phyloP scores from a whole-genome alignment of 2,888 invertebrate genomes.

The Drepanosiphum platanoidis region DNA sequence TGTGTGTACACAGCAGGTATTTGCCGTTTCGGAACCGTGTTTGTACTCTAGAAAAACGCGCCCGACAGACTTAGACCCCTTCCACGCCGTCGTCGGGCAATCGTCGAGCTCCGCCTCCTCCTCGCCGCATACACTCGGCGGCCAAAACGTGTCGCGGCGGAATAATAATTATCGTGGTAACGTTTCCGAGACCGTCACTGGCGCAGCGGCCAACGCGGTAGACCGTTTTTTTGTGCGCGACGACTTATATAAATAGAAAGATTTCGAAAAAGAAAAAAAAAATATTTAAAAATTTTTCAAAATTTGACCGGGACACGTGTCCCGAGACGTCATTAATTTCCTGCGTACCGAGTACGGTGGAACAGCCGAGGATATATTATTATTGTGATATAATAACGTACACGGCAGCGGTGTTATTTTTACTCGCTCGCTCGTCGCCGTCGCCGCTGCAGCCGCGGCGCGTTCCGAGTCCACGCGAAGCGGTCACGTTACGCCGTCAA shows the following conservation, averaged over 20 bases:
- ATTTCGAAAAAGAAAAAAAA: neutral
- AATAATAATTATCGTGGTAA: too few species aligned
- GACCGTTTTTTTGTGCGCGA: too few species aligned
- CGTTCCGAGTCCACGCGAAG: neutral
- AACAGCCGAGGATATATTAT: neutral
- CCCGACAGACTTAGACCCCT: too few species aligned
- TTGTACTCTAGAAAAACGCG: too few species aligned
- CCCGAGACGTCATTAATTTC: slow-evolving; percentile 20
- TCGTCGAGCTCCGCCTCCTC: too few species aligned
- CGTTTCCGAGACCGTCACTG: neutral
- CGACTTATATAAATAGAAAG: neutral
- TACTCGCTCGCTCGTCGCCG: neutral
- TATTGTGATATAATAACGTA: neutral
- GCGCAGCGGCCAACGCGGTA: neutral
- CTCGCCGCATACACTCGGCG: too few species aligned
- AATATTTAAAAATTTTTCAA: neutral
- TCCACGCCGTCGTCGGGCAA: too few species aligned
- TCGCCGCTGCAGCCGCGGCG: neutral
- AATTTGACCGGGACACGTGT: neutral
- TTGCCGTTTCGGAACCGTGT: too few species aligned
- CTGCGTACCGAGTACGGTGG: slow-evolving; percentile 1
- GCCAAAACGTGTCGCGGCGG: too few species aligned
- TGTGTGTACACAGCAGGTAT: too few species aligned
- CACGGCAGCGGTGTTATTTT: slow-evolving; percentile 34
- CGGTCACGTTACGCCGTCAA: neutral